Conservation (phyloP, 1,140 invertebrate genomes). For the Chironomus tepperi region DNA sequence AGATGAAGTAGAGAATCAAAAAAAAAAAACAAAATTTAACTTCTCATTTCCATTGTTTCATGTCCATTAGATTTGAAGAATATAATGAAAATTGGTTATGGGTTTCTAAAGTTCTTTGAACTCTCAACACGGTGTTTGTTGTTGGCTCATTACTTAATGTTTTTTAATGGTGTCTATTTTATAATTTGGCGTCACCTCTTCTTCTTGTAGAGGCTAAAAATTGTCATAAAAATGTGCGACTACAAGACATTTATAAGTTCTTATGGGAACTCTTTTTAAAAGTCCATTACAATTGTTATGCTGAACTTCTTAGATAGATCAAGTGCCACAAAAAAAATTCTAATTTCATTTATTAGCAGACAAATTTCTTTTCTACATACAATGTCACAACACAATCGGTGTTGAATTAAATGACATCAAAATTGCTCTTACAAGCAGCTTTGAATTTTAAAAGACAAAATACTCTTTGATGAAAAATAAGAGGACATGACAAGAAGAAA, state of each 20-base stretch:
- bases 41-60: constrained; percentile 12
- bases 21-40: background rate
- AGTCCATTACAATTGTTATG: background rate
- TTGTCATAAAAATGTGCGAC: constrained; percentile 14
- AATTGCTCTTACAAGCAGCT: background rate
- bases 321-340: background rate
- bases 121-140: background rate
- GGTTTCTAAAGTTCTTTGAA: constrained; percentile 1
- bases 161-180: background rate
- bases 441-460: constrained; percentile 5
- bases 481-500: background rate
- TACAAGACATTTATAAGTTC: background rate
- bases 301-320: background rate
- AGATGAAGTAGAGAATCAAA: background rate
- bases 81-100: background rate
- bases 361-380: background rate
- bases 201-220: background rate
- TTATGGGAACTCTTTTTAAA: background rate
- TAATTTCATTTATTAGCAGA: background rate
- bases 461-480: background rate
- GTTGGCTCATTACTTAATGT: constrained; percentile 4
- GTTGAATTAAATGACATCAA: too few relatives aligned
- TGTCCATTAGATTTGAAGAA: background rate
- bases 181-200: constrained; percentile 7
- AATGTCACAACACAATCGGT: too few relatives aligned